These are phyloP conservation scores for Amphibalanus amphitrite DNA, from an alignment of 1,140 invertebrate species.

Conservation along the genomic window DNA sequence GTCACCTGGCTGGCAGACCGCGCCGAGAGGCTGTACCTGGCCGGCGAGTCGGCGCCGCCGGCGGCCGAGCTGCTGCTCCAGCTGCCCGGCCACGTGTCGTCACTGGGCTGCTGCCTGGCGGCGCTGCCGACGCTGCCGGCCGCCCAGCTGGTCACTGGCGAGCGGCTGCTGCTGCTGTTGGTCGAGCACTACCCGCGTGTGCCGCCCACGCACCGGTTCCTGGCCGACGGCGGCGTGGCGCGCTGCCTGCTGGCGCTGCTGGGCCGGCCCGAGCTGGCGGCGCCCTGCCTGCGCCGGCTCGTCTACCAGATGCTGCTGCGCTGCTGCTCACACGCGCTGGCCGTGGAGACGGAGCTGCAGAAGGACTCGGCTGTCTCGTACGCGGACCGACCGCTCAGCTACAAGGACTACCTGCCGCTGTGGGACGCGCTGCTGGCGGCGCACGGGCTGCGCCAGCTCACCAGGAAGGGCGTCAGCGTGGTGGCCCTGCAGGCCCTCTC, in stretches of 20 bases:
- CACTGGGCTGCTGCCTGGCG: background rate
- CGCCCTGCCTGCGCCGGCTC: background rate
- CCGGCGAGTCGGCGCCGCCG: background rate
- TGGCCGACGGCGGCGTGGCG: background rate
- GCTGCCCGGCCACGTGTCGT: background rate
- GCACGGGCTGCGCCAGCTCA: conserved; percentile 10
- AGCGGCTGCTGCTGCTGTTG: background rate
- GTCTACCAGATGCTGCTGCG: conserved; percentile 15
- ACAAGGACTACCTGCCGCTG: conserved; percentile 14
- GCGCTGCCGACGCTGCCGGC: background rate
- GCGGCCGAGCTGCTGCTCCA: background rate
- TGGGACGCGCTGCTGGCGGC: conserved; percentile 15
- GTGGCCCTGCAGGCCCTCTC: background rate
- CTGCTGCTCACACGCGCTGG: conserved; percentile 15
- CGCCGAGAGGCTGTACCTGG: background rate
- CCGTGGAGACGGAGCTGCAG: conserved; percentile 4
- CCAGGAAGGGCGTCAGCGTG: background rate
- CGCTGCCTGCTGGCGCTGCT: background rate
- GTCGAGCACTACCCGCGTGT: background rate
- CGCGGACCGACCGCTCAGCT: background rate
- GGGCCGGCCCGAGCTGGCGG: background rate
- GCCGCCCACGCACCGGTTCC: background rate
- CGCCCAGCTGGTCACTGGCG: background rate
- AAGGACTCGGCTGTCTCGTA: conserved; percentile 9
- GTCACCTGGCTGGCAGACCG: background rate